Evolutionary conservation across 2,888 invertebrate species (phyloP), one percentile per base, ranked within the genome.

Genomic region (Steinernema carpocapsae): DNA sequence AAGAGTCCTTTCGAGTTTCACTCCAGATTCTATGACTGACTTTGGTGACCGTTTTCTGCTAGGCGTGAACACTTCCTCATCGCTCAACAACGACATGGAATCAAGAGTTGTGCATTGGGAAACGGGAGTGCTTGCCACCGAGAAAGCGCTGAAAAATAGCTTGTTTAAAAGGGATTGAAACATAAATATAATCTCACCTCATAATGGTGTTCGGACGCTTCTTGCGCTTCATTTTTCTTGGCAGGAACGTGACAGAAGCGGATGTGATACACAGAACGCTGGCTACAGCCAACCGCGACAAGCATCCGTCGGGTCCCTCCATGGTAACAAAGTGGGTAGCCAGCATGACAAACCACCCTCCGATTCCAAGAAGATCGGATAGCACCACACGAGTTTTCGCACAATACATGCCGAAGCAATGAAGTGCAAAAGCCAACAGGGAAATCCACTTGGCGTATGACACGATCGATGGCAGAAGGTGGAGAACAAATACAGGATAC

Each of bases 101-200:
- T 56, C 64, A 24, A 76, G 77, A 7, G 81, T 79, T 12, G 82
- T 80, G 51, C 81, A 82, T 73, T 83, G 83, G n/a, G 83, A 83
- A 0, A 71, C 71, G 0, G 82, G 83, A 43, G 84, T 83, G 17
- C 79, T 79, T 10, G 84, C 84, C 6, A 84, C 79, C 0, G 83
- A 83, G 74, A 84, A 84, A 0, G 84, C 84, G 70, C 83, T 83
- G 73, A 73, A 78, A 71, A 3, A 37, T n/a, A n/a, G n/a, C n/a
- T n/a, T n/a, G n/a, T n/a, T n/a, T n/a, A n/a, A n/a, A n/a, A n/a
- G n/a, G n/a, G n/a, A n/a, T n/a, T 37, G 24, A 17, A 32, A 70
- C 6, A 37, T 17, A 17, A 26, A 32, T 6, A 56, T 4, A 22
- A 56, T 12, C 3, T n/a, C 10, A 48, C 45, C 71, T 43, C 19